These are phyloP conservation scores for Eugnorisma glareosa DNA, from an alignment of 2,888 invertebrate genomes.

Conservation along the genomic window DNA sequence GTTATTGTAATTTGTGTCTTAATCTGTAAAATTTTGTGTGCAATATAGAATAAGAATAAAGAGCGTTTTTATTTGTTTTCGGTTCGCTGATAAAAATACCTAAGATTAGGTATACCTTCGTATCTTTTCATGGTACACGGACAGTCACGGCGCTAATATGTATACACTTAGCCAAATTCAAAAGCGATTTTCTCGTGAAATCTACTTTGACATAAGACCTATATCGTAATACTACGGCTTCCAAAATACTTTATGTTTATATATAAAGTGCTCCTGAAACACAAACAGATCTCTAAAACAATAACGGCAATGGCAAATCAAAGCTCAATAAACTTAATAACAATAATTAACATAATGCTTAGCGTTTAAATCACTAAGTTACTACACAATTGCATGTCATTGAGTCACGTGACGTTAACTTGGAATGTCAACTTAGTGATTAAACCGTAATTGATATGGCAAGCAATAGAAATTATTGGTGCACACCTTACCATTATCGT, in stretches of 20 bases:
- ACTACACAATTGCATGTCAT: constrained; percentile 51
- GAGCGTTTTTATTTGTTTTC: background rate
- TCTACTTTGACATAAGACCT: background rate
- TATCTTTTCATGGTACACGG: background rate
- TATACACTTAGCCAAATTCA: background rate
- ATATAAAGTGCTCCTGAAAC: background rate
- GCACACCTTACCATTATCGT: constrained; percentile 40
- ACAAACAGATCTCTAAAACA: background rate
- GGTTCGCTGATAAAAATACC: background rate
- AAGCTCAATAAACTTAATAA: constrained; percentile 18
- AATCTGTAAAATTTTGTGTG: no score
- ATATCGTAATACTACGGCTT: background rate
- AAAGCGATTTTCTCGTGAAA: background rate
- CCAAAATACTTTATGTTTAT: background rate
- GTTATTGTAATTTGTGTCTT: no score
- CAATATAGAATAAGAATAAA: no score
- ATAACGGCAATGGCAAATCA: background rate
- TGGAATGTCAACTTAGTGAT: constrained; percentile 49
- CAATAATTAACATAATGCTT: constrained; percentile 1
- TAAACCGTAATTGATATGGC: constrained; percentile 52
- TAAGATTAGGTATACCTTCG: background rate
- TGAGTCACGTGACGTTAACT: constrained; percentile 41
- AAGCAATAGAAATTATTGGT: constrained; percentile 50
- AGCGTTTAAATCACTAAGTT: constrained; percentile 31
- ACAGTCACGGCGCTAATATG: background rate